Percentiles rank a stretch among this genome's conserved stretches.
Evolutionary conservation across 2,113 vertebrate genomes (phyloP).

Genomic region (Seriola aureovittata): DNA sequence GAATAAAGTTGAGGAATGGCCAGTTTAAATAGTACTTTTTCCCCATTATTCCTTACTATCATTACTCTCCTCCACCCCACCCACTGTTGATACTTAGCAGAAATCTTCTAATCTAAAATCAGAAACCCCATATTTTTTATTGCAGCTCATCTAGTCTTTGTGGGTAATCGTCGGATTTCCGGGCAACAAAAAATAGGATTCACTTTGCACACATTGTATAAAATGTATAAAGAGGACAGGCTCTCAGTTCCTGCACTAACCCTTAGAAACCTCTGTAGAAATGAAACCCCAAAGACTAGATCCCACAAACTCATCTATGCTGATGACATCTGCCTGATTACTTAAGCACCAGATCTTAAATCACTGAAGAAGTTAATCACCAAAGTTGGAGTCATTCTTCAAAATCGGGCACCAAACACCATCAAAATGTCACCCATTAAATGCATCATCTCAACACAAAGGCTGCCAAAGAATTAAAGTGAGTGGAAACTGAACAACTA

Average conservation of each 20-base stretch:
- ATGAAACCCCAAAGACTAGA: not conserved
- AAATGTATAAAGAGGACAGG: not conserved
- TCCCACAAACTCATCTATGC: not conserved
- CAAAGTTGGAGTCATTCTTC: not conserved
- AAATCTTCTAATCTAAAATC: not conserved
- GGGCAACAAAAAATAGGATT: not conserved
- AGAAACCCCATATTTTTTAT: not conserved
- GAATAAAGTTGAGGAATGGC: not conserved
- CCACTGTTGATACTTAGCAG: not conserved
- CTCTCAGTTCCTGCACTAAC: not conserved
- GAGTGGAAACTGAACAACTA: not conserved
- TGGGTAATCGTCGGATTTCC: not conserved
- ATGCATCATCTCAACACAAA: not conserved
- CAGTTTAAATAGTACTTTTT: not conserved
- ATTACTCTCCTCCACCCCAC: not conserved
- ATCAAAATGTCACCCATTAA: not conserved
- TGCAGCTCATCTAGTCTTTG: not conserved
- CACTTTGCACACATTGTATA: not conserved
- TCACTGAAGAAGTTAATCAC: not conserved
- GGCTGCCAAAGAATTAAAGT: not conserved
- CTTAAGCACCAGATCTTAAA: not conserved
- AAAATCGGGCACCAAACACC: not conserved
- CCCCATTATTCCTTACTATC: not conserved
- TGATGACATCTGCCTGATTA: conserved; percentile 3
- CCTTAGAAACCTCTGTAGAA: not conserved